These are phyloP conservation scores for Endomychus coccineus DNA, from an alignment of 2,888 invertebrate genomes.

Conservation along the genomic window DNA sequence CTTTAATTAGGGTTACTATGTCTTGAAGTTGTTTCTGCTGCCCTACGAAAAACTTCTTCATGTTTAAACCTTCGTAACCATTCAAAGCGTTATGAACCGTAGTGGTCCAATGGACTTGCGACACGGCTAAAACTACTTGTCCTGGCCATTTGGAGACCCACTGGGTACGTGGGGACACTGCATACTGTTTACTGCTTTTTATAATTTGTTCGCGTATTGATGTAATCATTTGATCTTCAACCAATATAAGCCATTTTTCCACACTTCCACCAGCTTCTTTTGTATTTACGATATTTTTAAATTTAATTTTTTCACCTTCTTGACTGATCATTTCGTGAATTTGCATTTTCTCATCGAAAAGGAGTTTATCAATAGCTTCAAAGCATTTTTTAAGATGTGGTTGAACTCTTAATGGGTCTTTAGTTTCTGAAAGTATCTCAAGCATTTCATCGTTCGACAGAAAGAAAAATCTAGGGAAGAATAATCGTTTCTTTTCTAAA, in stretches of 20 bases:
- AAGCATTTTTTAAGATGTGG: slow-evolving; percentile 84
- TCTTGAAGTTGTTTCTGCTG: slow-evolving; percentile 61
- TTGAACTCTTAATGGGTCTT: slow-evolving; percentile 75
- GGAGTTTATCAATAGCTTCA: slow-evolving; percentile 71
- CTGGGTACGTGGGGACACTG: slow-evolving; percentile 49
- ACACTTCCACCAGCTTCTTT: slow-evolving; percentile 71
- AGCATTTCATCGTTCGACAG: slow-evolving; percentile 86
- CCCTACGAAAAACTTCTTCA: slow-evolving; percentile 48
- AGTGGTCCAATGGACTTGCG: slow-evolving; percentile 77
- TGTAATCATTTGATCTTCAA: slow-evolving; percentile 72
- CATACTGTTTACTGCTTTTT: slow-evolving; percentile 59
- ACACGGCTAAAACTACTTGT: slow-evolving; percentile 71
- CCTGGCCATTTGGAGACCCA: slow-evolving; percentile 52
- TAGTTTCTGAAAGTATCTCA: slow-evolving; percentile 83
- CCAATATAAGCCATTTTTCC: slow-evolving; percentile 78
- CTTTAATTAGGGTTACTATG: slow-evolving; percentile 64
- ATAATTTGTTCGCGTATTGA: slow-evolving; percentile 63
- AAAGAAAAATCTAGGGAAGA: slow-evolving; percentile 83
- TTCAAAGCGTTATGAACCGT: slow-evolving; percentile 65
- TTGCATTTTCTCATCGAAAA: slow-evolving; percentile 63
- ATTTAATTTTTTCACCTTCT: slow-evolving; percentile 63
- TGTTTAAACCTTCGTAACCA: slow-evolving; percentile 46
- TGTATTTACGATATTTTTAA: slow-evolving; percentile 57
- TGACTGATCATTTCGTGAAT: slow-evolving; percentile 73
- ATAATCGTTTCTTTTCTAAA: slow-evolving; percentile 75